Evolutionary conservation across 1,140 invertebrate genomes (phyloP).

Genomic region (Aricia agestis): DNA sequence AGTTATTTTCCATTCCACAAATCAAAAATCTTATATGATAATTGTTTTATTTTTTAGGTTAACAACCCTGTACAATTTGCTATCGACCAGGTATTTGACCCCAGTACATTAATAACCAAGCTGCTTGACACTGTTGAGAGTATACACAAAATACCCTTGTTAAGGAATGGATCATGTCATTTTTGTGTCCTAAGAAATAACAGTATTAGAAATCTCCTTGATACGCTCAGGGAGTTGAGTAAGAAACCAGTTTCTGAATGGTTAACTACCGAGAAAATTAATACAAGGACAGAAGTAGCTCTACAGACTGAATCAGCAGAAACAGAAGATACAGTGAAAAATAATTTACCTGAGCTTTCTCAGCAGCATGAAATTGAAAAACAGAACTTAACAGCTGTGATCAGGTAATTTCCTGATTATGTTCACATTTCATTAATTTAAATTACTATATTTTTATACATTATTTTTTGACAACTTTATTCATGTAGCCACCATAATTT

Average conservation of each 20-base stretch:
- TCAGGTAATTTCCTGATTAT: constrained; percentile 36
- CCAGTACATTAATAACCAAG: neutral
- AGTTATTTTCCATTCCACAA: neutral
- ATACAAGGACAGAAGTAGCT: constrained; percentile 18
- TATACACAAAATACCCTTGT: neutral
- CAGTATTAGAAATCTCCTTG: constrained; percentile 2
- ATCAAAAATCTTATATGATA: neutral
- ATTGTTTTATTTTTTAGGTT: constrained; percentile 2
- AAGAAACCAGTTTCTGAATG: neutral
- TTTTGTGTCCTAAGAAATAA: constrained; percentile 15
- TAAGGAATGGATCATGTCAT: constrained; percentile 11
- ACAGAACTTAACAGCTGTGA: constrained; percentile 36
- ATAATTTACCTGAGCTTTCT: constrained; percentile 26
- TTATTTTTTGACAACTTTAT: no score
- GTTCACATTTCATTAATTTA: neutral
- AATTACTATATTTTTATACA: no score
- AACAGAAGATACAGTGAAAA: constrained; percentile 18
- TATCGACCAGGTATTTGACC: neutral
- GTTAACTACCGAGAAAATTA: neutral
- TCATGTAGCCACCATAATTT: neutral
- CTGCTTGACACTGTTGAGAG: neutral
- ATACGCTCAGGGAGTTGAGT: constrained; percentile 15
- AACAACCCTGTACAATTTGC: constrained; percentile 1
- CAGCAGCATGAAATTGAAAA: constrained; percentile 39
- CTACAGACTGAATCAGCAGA: constrained; percentile 18